Conservation (phyloP, 92 coral and sea anemone species). For the Phenganax marumi region DNA sequence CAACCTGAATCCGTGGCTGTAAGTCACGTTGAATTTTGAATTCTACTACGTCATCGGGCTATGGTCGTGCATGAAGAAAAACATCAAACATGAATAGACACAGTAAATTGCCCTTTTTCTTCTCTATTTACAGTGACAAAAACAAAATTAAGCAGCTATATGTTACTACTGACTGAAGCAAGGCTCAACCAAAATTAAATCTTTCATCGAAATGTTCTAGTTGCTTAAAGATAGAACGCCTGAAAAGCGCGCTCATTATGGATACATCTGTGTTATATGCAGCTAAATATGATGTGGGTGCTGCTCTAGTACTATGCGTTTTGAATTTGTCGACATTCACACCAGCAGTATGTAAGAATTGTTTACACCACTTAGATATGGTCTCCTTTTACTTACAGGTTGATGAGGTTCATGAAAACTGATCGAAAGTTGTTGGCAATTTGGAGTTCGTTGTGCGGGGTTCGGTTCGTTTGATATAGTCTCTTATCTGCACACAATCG, state of each 20-base stretch:
- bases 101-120: no score
- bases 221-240: constrained; percentile 31
- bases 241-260: constrained; percentile 52
- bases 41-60: no score
- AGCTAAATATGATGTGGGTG: no score
- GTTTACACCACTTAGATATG: constrained; percentile 45
- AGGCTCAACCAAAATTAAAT: not conserved
- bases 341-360: constrained; percentile 31
- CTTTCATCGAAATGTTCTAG: not conserved
- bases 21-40: no score
- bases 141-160: not conserved
- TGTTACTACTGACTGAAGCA: not conserved
- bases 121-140: no score
- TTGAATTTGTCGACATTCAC: constrained; percentile 37
- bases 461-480: not conserved
- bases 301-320: no score
- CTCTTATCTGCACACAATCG: not conserved
- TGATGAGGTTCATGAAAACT: constrained; percentile 41
- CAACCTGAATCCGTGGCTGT: no score
- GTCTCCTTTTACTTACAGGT: constrained; percentile 41
- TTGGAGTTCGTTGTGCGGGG: not conserved
- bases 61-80: no score
- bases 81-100: no score
- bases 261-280: constrained; percentile 26
- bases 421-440: constrained; percentile 28